phyloP scores from a whole-genome alignment of 2,888 invertebrate genomes.

The Chouioia cunea region DNA sequence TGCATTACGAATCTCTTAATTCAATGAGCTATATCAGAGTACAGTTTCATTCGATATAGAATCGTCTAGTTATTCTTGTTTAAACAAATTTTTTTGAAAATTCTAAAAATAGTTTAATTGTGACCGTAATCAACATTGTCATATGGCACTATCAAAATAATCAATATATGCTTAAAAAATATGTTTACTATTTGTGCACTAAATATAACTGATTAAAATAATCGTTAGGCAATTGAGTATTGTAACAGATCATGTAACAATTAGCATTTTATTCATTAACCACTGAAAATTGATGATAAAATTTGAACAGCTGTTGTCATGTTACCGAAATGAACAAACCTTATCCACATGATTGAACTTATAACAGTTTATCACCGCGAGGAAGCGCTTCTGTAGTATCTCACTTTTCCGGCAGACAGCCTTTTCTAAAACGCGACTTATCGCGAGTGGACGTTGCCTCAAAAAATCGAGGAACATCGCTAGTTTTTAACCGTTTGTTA shows the following conservation, averaged over 20 bases:
- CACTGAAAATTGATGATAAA: background rate
- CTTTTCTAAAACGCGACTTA: slow-evolving; percentile 30
- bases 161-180: background rate
- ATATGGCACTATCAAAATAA: background rate
- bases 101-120: background rate
- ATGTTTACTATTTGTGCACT: background rate
- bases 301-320: background rate
- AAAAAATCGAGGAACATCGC: slow-evolving; percentile 43
- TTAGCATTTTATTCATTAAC: background rate
- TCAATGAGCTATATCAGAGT: slow-evolving; percentile 9
- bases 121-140: background rate
- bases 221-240: background rate
- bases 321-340: too few species aligned
- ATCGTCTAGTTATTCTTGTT: slow-evolving; percentile 11
- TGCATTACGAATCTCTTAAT: slow-evolving; percentile 8
- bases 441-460: slow-evolving; percentile 13
- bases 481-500: slow-evolving; percentile 35
- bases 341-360: background rate
- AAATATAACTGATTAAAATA: background rate
- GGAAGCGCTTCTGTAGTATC: slow-evolving; percentile 6
- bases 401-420: slow-evolving; percentile 14
- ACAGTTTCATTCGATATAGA: slow-evolving; percentile 23
- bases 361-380: background rate
- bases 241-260: background rate
- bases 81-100: slow-evolving; percentile 33